phyloP scores from a whole-genome alignment of 2,797 vertebrate genomes.

The Pogonophryne albipinna region DNA sequence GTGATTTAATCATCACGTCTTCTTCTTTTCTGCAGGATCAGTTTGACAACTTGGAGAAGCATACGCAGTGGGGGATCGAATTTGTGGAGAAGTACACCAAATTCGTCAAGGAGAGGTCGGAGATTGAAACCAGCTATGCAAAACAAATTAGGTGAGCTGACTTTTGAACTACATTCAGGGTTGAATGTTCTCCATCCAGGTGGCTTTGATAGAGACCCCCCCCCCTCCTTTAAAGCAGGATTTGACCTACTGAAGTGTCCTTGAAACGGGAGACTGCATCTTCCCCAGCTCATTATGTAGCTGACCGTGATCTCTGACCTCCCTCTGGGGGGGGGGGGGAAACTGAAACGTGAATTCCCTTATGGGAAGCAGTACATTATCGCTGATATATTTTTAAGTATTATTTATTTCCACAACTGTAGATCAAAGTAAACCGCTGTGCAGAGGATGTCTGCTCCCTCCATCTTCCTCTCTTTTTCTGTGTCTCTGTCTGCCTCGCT shows the following conservation, averaged over 20 bases:
- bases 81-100: constrained; percentile 97
- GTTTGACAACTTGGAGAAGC: constrained; percentile 99
- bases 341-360: constrained; percentile 17
- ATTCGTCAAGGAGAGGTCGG: constrained; percentile 97
- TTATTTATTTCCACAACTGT: neutral
- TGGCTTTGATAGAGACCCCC: constrained; percentile 23
- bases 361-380: neutral
- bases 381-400: constrained; percentile 7
- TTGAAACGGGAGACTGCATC: constrained; percentile 53
- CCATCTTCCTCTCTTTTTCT: constrained; percentile 17
- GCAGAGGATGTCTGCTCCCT: constrained; percentile 24
- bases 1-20: constrained; percentile 10
- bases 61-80: constrained; percentile 98
- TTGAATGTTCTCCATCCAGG: constrained; percentile 18
- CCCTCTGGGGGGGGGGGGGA: constrained; percentile 1
- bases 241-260: constrained; percentile 49
- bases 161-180: neutral
- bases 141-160: constrained; percentile 95
- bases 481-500: constrained; percentile 29
- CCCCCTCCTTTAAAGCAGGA: constrained; percentile 2
- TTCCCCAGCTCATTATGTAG: constrained; percentile 15
- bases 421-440: constrained; percentile 3
- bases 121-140: constrained; percentile 98
- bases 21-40: constrained; percentile 90
- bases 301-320: constrained; percentile 59